phyloP scores from a whole-genome alignment of 2,113 vertebrate genomes.

The Cyprinodon brontotheroides region DNA sequence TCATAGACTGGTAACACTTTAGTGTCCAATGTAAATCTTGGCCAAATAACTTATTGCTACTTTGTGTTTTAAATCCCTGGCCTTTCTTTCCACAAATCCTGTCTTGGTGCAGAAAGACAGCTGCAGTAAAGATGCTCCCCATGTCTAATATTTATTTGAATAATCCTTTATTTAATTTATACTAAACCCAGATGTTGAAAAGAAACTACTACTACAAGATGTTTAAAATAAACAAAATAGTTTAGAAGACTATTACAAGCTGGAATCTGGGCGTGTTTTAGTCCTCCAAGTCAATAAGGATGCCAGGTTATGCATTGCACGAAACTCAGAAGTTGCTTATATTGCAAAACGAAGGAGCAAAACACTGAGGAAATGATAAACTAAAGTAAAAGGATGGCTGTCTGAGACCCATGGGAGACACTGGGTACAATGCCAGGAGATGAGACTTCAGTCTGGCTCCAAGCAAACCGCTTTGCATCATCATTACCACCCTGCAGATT shows the following conservation, averaged over 20 bases:
- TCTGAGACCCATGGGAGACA: constrained; percentile 51
- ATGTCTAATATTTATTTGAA: neutral
- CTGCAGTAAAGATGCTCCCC: neutral
- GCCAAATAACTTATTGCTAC: neutral
- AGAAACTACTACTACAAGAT: too few relatives aligned
- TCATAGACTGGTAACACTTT: neutral
- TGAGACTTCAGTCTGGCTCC: constrained; percentile 64
- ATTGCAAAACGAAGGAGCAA: constrained; percentile 15
- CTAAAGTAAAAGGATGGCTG: constrained; percentile 47
- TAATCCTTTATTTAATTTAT: neutral
- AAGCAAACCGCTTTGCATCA: constrained; percentile 62
- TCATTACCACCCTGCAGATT: constrained; percentile 69
- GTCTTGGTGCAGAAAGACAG: neutral
- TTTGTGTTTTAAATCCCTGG: too few relatives aligned
- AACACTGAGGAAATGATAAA: constrained; percentile 59
- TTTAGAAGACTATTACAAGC: neutral
- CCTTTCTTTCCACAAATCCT: neutral
- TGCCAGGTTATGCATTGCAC: neutral
- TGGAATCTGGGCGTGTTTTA: neutral
- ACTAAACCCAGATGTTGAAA: neutral
- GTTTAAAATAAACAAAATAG: neutral
- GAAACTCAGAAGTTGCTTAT: neutral
- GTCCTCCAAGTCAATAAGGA: neutral
- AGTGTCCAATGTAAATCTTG: neutral
- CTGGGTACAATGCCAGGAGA: constrained; percentile 53